These are phyloP conservation scores for Azorinus chamasolen DNA, from an alignment of 2,888 invertebrate species.

Conservation along the genomic window DNA sequence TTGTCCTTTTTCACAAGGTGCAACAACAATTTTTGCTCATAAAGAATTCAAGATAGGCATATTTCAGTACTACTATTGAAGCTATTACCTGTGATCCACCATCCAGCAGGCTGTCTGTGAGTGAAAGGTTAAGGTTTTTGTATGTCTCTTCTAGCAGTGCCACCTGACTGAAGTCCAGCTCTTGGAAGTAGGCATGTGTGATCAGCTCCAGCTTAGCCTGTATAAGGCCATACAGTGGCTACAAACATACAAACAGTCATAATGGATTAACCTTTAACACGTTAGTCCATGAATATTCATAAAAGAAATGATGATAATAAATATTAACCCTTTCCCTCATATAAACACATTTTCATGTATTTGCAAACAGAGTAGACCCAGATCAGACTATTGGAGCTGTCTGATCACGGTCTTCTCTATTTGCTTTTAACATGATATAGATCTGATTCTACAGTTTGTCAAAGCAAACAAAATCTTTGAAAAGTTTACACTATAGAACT, in stretches of 20 bases:
- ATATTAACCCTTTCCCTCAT: neutral
- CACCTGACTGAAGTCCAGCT: slow-evolving; percentile 88
- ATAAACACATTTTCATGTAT: too few species aligned
- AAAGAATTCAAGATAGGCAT: too few species aligned
- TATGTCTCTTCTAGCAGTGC: slow-evolving; percentile 93
- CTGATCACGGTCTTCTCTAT: too few species aligned
- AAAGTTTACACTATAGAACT: too few species aligned
- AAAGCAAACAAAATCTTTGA: neutral
- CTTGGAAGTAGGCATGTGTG: slow-evolving; percentile 98
- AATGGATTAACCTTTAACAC: neutral
- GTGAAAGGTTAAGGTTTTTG: slow-evolving; percentile 95
- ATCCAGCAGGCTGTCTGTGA: slow-evolving; percentile 88
- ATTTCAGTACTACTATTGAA: too few species aligned
- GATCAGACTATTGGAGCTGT: too few species aligned
- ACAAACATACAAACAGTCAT: slow-evolving; percentile 27
- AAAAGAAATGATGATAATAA: neutral
- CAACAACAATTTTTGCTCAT: too few species aligned
- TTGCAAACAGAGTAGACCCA: too few species aligned
- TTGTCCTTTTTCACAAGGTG: too few species aligned
- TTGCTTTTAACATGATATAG: too few species aligned
- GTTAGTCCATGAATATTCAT: too few species aligned
- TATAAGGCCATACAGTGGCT: slow-evolving; percentile 93
- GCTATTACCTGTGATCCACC: slow-evolving; percentile 88
- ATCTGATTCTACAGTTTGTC: neutral
- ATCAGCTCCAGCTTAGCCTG: slow-evolving; percentile 97